Conservation (phyloP, 2,888 invertebrate species). For the Cerastis rubricosa region DNA sequence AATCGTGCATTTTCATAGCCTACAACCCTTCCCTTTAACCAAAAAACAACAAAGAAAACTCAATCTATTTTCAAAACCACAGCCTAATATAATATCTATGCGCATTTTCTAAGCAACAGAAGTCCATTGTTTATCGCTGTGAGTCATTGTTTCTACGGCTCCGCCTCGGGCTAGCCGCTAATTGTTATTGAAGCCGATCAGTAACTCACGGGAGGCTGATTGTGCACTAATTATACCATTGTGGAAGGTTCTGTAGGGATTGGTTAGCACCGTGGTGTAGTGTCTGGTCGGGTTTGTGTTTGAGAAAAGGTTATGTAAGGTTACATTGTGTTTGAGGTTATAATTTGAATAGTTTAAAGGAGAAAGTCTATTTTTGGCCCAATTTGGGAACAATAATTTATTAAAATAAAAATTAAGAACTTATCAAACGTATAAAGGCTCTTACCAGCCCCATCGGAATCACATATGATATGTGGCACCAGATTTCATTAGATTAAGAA, state of each 20-base stretch:
- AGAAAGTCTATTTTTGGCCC: background rate
- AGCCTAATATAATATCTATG: constrained; percentile 39
- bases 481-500: too few relatives aligned
- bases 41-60: constrained; percentile 40
- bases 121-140: constrained; percentile 64
- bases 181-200: constrained; percentile 77
- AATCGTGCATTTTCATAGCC: background rate
- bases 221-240: constrained; percentile 71
- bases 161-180: constrained; percentile 65
- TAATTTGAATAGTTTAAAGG: background rate
- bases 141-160: constrained; percentile 67
- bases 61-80: constrained; percentile 19
- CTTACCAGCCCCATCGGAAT: too few relatives aligned
- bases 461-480: too few relatives aligned
- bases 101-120: constrained; percentile 63
- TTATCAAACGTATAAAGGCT: too few relatives aligned
- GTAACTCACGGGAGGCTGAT: constrained; percentile 72
- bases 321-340: background rate
- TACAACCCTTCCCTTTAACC: background rate
- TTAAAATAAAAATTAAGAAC: too few relatives aligned
- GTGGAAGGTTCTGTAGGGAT: constrained; percentile 57
- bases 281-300: background rate
- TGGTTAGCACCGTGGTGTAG: constrained; percentile 31
- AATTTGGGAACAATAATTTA: background rate
- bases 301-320: background rate